Percentiles rank a stretch among this genome's conserved stretches.
These are phyloP conservation scores for Troilus luridus DNA, from an alignment of 2,888 invertebrate species.

Conservation along the genomic window DNA sequence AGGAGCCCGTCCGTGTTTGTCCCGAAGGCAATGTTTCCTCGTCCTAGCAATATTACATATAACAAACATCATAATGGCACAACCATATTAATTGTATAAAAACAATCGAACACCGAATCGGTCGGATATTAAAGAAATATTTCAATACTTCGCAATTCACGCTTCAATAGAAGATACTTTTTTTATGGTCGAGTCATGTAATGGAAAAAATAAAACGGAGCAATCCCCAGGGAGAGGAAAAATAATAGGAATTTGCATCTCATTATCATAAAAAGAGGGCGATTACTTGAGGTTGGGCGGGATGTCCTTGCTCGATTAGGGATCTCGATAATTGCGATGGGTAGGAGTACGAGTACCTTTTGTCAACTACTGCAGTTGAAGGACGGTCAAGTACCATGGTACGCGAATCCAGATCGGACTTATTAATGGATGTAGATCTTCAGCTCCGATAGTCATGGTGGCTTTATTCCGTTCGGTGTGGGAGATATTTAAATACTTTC, in stretches of 20 bases:
- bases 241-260: conserved; percentile 52
- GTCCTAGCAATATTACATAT: not conserved
- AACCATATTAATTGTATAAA: not conserved
- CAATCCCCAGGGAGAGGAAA: conserved; percentile 6
- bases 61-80: not conserved
- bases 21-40: not conserved
- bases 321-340: not conserved
- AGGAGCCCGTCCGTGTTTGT: not conserved
- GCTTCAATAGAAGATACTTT: not conserved
- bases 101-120: not conserved
- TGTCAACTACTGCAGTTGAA: conserved; percentile 33
- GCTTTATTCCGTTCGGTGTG: not conserved
- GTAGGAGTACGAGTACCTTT: conserved; percentile 37
- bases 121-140: not conserved
- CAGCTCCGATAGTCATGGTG: not conserved
- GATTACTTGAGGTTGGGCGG: conserved; percentile 44
- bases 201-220: not conserved
- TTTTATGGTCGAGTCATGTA: not conserved
- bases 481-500: not conserved
- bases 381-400: conserved; percentile 23
- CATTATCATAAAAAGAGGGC: conserved; percentile 52
- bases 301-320: conserved; percentile 41
- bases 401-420: not conserved
- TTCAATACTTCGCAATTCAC: not conserved
- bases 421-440: conserved; percentile 8